Evolutionary conservation across 2,888 invertebrate species (phyloP), one percentile per base, ranked within the genome.

Genomic region (Sphaerophoria rueppellii): DNA sequence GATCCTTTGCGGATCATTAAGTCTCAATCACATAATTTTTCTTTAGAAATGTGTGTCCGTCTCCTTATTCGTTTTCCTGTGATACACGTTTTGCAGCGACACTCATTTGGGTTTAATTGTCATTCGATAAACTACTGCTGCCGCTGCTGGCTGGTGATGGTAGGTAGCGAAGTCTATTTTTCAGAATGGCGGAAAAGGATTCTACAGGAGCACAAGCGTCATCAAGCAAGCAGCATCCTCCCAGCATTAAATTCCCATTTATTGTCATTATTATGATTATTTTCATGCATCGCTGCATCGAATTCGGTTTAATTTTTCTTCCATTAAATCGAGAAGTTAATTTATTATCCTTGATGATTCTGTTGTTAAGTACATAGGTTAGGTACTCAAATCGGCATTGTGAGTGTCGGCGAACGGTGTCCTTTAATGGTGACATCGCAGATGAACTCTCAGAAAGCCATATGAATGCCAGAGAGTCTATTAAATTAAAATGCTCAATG

Each of bases 271-370:
- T 85, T 81, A 73, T 85, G 81, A 85, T 85, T 81, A 89, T 90
- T 89, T 91, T 91, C 89, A 91, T 89, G 92, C 91, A 90, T 90
- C 89, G 90, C 89, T 91, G 91, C 88, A 89, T 89, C 88, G 89
- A 90, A 91, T 91, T 91, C 90, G 89, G 90, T 90, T 91, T 90
- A 89, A 90, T 90, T 90, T 90, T 88, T 88, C 88, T 89, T 89
- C 88, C 65, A 81, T 81, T 81, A 76, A 81, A 85, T 85, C 76
- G 85, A 81, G 76, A 69, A 85, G 80, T 85, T 85, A 85, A 85
- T 85, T 85, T 85, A 85, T 85, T 85, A 85, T 85, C 85, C 81
- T 32, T 60, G 57, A 9, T 58, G 69, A n/a, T 63, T 69, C 16
- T 50, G 65, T 50, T 37, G 6, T 50, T 16, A 35, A 46, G 63